A percentile compares a stretch with the other conserved stretches of the same genome.
These are phyloP conservation scores for Toxotes jaculatrix DNA, from an alignment of 2,113 vertebrate genomes.

Conservation along the genomic window DNA sequence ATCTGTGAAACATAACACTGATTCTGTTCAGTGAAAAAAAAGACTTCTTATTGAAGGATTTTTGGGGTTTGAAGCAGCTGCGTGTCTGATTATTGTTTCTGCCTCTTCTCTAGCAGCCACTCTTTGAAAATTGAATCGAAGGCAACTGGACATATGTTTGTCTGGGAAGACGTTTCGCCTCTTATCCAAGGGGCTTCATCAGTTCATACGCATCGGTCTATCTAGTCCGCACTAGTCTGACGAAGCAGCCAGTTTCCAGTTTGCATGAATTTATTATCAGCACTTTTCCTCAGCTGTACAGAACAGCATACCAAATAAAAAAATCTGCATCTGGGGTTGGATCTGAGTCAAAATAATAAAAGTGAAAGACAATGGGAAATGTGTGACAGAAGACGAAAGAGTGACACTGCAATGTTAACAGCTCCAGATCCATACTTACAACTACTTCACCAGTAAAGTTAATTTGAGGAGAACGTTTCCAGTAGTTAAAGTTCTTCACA, in stretches of 20 bases:
- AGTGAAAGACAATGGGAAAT: background rate
- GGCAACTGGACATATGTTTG: too few relatives aligned
- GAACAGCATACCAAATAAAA: background rate
- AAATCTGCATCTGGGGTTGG: constrained; percentile 17
- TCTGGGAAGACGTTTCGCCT: too few relatives aligned
- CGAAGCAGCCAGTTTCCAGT: constrained; percentile 5
- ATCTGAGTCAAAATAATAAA: background rate
- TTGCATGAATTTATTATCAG: background rate
- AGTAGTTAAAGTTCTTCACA: too few relatives aligned
- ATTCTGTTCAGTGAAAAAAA: background rate
- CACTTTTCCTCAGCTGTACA: constrained; percentile 14
- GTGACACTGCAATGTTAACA: too few relatives aligned
- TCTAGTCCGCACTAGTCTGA: too few relatives aligned
- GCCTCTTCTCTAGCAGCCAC: background rate
- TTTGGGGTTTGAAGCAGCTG: background rate
- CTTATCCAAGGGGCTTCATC: too few relatives aligned
- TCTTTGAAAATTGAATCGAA: too few relatives aligned
- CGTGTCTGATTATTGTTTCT: background rate
- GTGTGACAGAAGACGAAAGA: too few relatives aligned
- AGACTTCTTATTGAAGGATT: too few relatives aligned
- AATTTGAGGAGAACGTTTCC: too few relatives aligned
- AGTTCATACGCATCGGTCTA: too few relatives aligned
- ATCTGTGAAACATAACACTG: background rate
- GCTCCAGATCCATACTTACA: background rate
- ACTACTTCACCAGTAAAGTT: too few relatives aligned